These are phyloP conservation scores for Vanessa cardui DNA, from an alignment of 2,888 invertebrate species.

Conservation along the genomic window DNA sequence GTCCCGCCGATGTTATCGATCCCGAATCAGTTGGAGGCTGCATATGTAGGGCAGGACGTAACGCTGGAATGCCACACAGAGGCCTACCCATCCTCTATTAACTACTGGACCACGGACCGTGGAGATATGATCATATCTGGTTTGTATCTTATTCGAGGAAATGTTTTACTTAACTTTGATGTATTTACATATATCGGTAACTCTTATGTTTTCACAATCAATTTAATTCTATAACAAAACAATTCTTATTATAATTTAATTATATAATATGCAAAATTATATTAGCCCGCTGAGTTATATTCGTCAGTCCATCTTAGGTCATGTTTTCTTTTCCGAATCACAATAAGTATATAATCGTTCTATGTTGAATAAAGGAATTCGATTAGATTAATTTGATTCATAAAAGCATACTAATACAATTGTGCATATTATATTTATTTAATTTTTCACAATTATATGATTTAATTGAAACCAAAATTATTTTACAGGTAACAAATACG, in stretches of 20 bases:
- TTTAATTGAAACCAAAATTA: conserved; percentile 6
- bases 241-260: too few relatives aligned
- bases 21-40: conserved; percentile 95
- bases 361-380: too few relatives aligned
- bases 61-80: conserved; percentile 95
- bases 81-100: conserved; percentile 95
- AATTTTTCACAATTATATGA: too few relatives aligned
- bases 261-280: too few relatives aligned
- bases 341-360: too few relatives aligned
- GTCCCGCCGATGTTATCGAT: conserved; percentile 97
- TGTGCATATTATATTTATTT: too few relatives aligned
- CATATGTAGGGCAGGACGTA: conserved; percentile 94
- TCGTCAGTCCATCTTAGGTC: too few relatives aligned
- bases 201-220: neutral
- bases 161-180: neutral
- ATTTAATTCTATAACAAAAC: too few relatives aligned
- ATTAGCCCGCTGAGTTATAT: too few relatives aligned
- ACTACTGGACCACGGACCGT: conserved; percentile 96
- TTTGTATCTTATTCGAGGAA: conserved; percentile 60
- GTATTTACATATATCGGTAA: neutral
- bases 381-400: too few relatives aligned
- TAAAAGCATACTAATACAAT: too few relatives aligned
- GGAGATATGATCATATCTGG: conserved; percentile 97
- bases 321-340: too few relatives aligned
- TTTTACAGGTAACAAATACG: conserved; percentile 91